Base-by-base conservation (phyloP, 1,140 invertebrate genomes). In the Lasaia peninsularis region DNA sequence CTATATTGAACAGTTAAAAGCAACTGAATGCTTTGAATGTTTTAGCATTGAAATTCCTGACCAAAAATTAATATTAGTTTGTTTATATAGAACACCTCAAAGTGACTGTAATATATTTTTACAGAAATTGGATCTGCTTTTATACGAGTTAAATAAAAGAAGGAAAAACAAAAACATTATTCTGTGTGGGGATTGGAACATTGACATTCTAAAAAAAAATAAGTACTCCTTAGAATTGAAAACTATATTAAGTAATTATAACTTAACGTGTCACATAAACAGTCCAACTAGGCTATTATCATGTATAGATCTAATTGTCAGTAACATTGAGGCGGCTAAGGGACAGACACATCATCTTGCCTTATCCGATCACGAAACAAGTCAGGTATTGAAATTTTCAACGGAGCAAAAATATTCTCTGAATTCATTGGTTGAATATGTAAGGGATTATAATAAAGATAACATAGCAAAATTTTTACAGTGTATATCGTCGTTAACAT, bases 221-320 rank as follows among this genome's bases (percentile, higher is more conserved):
- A 59, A 44, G 33, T 9, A 31, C 1, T 32, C 50, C 2, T 10
- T 1, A 24, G 35, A 59, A 18, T 37, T 59, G 18, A 1, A 44
- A 18, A 33, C 12, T 16, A 40, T 59, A 48, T 18, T 59, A 32
- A 28, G 12, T 11, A 57, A 57, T 16, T 48, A 57, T 31, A 54
- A 58, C 12, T 20, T 62, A 16, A 11, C 12, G 11, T 16, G 24
- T 7, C 51, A 53, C n/a, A 62, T 62, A 21, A 35, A 49, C 4
- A 24, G 24, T 31, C 55, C 51, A 12, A 62, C 52, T 9, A 57
- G 60, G 24, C n/a, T 28, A 28, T 32, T 16, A 18, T 37, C 56
- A 9, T 63, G 61, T 34, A 52, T 58, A 10, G 61, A 63, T 32
- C 56, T 58, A 4, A 56, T 63, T 51, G 52, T 52, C 21, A 63